Evolutionary conservation across 2,797 vertebrate species (phyloP).

Genomic region (Chloroceryle inda): DNA sequence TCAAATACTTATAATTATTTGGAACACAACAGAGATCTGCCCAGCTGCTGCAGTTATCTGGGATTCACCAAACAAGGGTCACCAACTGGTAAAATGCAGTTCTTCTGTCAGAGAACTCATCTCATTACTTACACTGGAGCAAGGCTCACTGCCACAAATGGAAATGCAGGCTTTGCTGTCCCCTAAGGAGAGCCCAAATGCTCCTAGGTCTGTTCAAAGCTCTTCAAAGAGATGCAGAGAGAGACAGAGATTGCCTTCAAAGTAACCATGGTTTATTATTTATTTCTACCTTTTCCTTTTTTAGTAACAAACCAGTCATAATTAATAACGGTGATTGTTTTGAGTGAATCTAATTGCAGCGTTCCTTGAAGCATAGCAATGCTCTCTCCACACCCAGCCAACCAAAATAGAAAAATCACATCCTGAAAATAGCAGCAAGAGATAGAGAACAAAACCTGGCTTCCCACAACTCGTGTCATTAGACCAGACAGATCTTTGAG

Average conservation of each 20-base stretch:
- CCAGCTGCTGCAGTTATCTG: constrained; percentile 18
- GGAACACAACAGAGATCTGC: neutral
- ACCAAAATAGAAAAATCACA: constrained; percentile 32
- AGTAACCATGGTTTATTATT: neutral
- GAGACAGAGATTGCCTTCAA: neutral
- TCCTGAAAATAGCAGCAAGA: constrained; percentile 33
- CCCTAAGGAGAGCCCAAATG: neutral
- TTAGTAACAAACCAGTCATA: constrained; percentile 28
- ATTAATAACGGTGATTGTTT: constrained; percentile 49
- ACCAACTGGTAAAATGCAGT: neutral
- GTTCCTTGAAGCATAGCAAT: constrained; percentile 26
- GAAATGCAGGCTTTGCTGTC: neutral
- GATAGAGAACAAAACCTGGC: neutral
- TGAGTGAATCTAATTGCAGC: constrained; percentile 31
- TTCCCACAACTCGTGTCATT: constrained; percentile 16
- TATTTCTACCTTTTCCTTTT: constrained; percentile 31
- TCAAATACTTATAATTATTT: constrained; percentile 13
- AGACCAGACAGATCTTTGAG: neutral
- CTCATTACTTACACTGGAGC: neutral
- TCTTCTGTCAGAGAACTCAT: neutral
- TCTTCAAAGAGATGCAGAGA: neutral
- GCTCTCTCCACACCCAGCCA: neutral
- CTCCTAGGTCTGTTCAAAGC: neutral
- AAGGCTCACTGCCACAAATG: neutral
- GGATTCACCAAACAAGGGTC: neutral